phyloP scores from a whole-genome alignment of 2,113 vertebrate species.

The Grammomys surdaster region DNA sequence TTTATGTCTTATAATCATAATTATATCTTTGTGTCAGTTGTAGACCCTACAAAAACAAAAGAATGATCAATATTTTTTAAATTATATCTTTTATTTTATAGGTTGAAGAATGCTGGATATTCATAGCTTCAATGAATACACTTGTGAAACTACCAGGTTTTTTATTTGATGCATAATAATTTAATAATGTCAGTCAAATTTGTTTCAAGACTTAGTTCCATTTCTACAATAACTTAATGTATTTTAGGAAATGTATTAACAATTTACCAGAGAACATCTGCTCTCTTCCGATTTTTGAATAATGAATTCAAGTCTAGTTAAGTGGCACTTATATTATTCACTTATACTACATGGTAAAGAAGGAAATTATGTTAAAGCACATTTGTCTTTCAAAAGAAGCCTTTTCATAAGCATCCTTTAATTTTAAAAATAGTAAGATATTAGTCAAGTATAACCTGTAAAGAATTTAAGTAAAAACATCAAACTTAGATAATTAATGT shows the following conservation, averaged over 20 bases:
- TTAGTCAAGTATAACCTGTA: not conserved
- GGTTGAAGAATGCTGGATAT: not conserved
- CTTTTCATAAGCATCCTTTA: not conserved
- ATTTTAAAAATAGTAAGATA: not conserved
- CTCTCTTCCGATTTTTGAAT: not conserved
- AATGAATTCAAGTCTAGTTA: not conserved
- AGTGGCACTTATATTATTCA: not conserved
- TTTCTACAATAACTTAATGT: not conserved
- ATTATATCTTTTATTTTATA: not conserved
- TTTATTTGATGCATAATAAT: not conserved
- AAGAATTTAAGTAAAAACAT: not conserved
- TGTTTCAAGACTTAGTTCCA: not conserved
- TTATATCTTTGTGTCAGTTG: constrained; percentile 5
- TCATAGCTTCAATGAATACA: not conserved
- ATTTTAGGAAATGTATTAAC: not conserved
- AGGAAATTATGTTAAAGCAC: not conserved
- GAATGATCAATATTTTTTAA: not conserved
- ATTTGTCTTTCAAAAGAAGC: constrained; percentile 15
- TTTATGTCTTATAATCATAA: not conserved
- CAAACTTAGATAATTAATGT: not conserved
- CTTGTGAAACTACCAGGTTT: not conserved
- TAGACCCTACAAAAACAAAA: not conserved
- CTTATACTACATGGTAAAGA: not conserved
- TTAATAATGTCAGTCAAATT: not conserved
- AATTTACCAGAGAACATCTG: not conserved